Conservation (phyloP, 92 coral and sea anemone species). For the Zoanthus sociatus region DNA sequence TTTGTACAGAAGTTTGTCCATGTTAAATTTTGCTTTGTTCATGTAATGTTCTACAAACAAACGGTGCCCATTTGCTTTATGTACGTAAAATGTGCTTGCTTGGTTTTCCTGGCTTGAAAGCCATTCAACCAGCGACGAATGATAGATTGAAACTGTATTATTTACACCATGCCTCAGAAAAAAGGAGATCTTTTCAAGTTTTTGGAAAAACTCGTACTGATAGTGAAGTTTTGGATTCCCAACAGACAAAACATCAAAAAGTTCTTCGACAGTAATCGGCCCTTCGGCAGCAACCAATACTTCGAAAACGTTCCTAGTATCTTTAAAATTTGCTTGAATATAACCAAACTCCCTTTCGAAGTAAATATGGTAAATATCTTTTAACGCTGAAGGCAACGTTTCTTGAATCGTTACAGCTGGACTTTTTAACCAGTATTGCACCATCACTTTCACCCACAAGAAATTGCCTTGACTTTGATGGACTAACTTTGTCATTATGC, state of each 20-base stretch:
- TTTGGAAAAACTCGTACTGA: conserved; percentile 60
- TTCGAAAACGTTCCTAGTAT: conserved; percentile 57
- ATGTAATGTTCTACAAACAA: conserved; percentile 53
- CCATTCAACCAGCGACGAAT: conserved; percentile 65
- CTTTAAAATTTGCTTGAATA: conserved; percentile 12
- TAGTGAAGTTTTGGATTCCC: conserved; percentile 33
- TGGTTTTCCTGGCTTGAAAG: conserved; percentile 54
- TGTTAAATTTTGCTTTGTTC: neutral
- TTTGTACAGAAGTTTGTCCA: neutral
- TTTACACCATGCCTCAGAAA: conserved; percentile 64
- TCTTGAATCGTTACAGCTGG: neutral
- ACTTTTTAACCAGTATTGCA: neutral
- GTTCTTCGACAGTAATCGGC: conserved; percentile 46
- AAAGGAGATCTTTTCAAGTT: conserved; percentile 51
- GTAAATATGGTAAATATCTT: conserved; percentile 55
- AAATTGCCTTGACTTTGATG: conserved; percentile 32
- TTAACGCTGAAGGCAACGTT: conserved; percentile 49
- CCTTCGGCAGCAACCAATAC: conserved; percentile 59
- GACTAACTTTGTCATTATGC: neutral
- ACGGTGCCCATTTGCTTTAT: conserved; percentile 65
- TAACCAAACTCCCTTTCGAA: conserved; percentile 52
- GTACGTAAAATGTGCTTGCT: conserved; percentile 48
- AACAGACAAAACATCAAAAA: conserved; percentile 53
- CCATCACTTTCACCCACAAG: conserved; percentile 9
- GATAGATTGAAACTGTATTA: conserved; percentile 51